phyloP scores from a whole-genome alignment of 2,113 vertebrate species.

The Puntigrus tetrazona region DNA sequence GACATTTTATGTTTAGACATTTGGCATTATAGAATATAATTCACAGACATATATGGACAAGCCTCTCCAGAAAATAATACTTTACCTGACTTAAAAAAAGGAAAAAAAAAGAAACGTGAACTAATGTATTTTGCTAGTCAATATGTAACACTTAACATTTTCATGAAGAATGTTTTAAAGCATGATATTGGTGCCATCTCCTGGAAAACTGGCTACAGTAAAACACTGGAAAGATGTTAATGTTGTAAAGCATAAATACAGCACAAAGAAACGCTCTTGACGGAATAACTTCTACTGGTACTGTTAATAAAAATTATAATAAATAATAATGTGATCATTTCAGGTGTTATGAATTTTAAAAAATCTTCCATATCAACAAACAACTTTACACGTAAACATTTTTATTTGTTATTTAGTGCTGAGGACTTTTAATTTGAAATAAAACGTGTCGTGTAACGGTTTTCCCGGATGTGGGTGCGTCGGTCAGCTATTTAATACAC shows the following conservation, averaged over 20 bases:
- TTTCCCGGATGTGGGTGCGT: conserved; percentile 42
- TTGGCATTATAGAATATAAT: not conserved
- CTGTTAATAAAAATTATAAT: not conserved
- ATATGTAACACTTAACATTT: not conserved
- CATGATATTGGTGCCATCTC: conserved; percentile 43
- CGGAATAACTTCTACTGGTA: not conserved
- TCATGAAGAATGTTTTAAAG: not conserved
- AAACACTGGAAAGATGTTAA: not conserved
- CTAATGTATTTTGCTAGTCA: not conserved
- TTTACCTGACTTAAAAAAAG: too few relatives aligned
- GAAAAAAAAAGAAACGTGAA: not conserved
- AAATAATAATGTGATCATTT: not conserved
- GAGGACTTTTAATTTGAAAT: conserved; percentile 44
- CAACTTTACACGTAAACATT: not conserved
- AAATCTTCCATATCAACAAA: not conserved
- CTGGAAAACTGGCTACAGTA: conserved; percentile 17
- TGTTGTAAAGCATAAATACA: not conserved
- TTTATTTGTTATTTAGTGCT: not conserved
- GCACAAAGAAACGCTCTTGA: not conserved
- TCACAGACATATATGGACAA: not conserved
- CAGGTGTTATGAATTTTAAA: not conserved
- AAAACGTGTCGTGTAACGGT: too few relatives aligned
- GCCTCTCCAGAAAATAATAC: not conserved
- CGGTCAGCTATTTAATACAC: not conserved
- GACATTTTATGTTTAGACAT: not conserved